Conservation (phyloP, 35 echinoderm and acorn worm species). For the Anneissia japonica region DNA sequence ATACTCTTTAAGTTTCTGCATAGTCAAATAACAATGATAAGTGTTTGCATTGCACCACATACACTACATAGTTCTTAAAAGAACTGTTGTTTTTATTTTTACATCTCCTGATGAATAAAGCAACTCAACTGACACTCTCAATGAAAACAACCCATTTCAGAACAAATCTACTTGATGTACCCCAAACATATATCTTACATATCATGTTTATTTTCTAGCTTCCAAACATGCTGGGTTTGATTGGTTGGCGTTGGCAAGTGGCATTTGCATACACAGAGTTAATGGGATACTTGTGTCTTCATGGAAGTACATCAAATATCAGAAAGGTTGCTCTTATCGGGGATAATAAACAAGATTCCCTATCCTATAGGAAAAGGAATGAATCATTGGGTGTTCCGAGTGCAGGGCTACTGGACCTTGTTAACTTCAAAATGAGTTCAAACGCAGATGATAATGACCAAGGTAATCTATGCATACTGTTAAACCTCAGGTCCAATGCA, state of each 20-base stretch:
- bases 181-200: too few relatives aligned
- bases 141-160: too few relatives aligned
- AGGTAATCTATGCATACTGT: neutral
- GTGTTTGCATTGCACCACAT: too few relatives aligned
- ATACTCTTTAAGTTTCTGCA: too few relatives aligned
- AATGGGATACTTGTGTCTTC: slow-evolving; percentile 65
- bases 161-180: too few relatives aligned
- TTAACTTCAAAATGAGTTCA: neutral
- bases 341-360: slow-evolving; percentile 35
- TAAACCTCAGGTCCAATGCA: too few relatives aligned
- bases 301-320: slow-evolving; percentile 82
- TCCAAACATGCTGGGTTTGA: slow-evolving; percentile 55
- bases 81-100: too few relatives aligned
- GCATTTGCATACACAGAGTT: slow-evolving; percentile 75
- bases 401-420: slow-evolving; percentile 83
- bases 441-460: neutral
- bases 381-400: slow-evolving; percentile 16
- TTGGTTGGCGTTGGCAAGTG: slow-evolving; percentile 84
- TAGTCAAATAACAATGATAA: too few relatives aligned
- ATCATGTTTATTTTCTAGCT: slow-evolving; percentile 51
- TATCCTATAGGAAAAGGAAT: neutral
- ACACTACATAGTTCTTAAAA: too few relatives aligned
- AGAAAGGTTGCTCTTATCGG: slow-evolving; percentile 74
- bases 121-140: too few relatives aligned
- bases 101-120: too few relatives aligned